A percentile compares a stretch with the other conserved stretches of the same genome.
These are phyloP conservation scores for Pollenia angustigena DNA, from an alignment of 2,888 invertebrate genomes.

Conservation along the genomic window DNA sequence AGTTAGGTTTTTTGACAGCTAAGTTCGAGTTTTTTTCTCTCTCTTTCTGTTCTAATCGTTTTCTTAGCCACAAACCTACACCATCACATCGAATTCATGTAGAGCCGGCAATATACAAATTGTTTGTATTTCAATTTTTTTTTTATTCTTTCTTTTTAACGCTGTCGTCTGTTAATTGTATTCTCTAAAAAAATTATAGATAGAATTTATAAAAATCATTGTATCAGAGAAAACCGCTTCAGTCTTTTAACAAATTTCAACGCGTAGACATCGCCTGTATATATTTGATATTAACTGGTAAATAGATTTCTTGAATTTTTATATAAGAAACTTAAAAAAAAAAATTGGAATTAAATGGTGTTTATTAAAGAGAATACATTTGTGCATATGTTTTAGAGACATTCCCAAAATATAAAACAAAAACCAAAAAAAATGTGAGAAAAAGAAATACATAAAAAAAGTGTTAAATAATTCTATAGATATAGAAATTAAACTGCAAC, in stretches of 20 bases:
- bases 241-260: slow-evolving; percentile 77
- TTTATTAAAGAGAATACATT: background rate
- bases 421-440: background rate
- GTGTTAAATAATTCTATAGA: slow-evolving; percentile 16
- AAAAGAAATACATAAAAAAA: slow-evolving; percentile 26
- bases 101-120: slow-evolving; percentile 55
- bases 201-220: slow-evolving; percentile 75
- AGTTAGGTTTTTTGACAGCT: too few species aligned
- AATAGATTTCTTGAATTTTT: slow-evolving; percentile 69
- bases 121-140: slow-evolving; percentile 36
- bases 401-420: too few species aligned
- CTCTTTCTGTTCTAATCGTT: too few species aligned
- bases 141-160: background rate
- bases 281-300: slow-evolving; percentile 72
- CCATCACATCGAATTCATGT: slow-evolving; percentile 7
- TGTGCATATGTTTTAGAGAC: too few species aligned
- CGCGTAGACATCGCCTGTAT: slow-evolving; percentile 63
- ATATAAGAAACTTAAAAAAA: slow-evolving; percentile 44
- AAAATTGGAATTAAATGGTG: slow-evolving; percentile 33
- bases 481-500: slow-evolving; percentile 20
- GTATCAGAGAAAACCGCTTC: slow-evolving; percentile 74
- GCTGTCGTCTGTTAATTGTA: background rate
- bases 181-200: slow-evolving; percentile 37
- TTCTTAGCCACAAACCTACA: background rate
- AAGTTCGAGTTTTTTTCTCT: too few species aligned